Evolutionary conservation across 2,797 vertebrate species (phyloP).

Genomic region (Pitangus sulphuratus): DNA sequence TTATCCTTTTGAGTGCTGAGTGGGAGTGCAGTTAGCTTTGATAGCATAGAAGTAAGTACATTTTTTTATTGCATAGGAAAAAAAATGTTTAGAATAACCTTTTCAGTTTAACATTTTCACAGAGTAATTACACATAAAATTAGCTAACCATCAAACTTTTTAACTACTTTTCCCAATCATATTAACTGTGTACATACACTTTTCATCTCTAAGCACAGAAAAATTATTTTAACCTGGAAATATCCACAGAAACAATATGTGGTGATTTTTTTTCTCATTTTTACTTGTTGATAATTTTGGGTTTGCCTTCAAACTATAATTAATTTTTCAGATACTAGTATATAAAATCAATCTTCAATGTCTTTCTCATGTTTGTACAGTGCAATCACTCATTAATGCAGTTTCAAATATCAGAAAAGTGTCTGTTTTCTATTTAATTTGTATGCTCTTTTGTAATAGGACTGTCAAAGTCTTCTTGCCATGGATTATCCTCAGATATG

Average conservation of each 20-base stretch:
- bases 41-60: conserved; percentile 62
- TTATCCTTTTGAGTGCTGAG: conserved; percentile 74
- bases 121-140: conserved; percentile 69
- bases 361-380: not conserved
- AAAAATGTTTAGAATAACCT: conserved; percentile 53
- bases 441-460: conserved; percentile 11
- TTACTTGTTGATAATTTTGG: not conserved
- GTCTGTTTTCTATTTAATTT: conserved; percentile 43
- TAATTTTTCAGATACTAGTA: not conserved
- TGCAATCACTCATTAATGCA: not conserved
- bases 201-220: conserved; percentile 2
- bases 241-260: not conserved
- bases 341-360: not conserved
- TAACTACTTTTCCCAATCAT: conserved; percentile 26
- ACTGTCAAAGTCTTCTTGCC: conserved; percentile 17
- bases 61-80: conserved; percentile 61
- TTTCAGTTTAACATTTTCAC: conserved; percentile 69
- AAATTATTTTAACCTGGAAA: conserved; percentile 28
- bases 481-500: conserved; percentile 17
- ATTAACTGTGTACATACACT: conserved; percentile 24
- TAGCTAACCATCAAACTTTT: conserved; percentile 54
- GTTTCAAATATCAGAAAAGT: conserved; percentile 17
- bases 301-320: not conserved
- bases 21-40: conserved; percentile 75
- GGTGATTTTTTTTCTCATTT: not conserved